Conservation (phyloP, 2,888 invertebrate genomes). For the Argyra leucocephala region DNA sequence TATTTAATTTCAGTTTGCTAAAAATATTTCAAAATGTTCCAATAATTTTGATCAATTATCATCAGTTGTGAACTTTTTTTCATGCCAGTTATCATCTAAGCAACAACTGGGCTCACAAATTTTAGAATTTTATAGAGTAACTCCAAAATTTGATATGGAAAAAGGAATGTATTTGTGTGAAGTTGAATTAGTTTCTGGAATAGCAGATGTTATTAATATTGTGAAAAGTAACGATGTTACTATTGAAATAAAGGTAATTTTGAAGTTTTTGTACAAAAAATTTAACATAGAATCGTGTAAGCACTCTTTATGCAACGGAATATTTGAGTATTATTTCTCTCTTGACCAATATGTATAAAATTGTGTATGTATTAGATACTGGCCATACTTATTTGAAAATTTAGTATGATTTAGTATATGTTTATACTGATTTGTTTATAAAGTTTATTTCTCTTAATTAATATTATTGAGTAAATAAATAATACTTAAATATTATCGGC, state of each 20-base stretch:
- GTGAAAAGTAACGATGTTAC: conserved; percentile 37
- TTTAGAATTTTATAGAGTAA: conserved; percentile 35
- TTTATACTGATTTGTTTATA: no score
- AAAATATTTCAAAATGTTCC: conserved; percentile 38
- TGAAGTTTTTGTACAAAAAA: neutral
- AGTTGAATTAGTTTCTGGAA: conserved; percentile 33
- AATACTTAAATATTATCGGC: no score
- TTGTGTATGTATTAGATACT: no score
- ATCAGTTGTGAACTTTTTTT: conserved; percentile 34
- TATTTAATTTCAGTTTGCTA: conserved; percentile 33
- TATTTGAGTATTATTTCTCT: no score
- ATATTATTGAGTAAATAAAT: no score
- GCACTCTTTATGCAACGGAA: no score
- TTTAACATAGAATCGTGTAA: no score
- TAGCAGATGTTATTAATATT: conserved; percentile 35
- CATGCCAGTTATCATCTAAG: conserved; percentile 36
- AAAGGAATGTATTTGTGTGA: conserved; percentile 39
- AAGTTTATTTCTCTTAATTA: no score
- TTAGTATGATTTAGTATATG: no score
- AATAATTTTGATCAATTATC: conserved; percentile 30
- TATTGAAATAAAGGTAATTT: conserved; percentile 37
- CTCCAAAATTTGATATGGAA: conserved; percentile 35
- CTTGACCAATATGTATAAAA: no score
- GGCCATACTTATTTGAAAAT: no score
- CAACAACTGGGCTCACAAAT: conserved; percentile 32